Evolutionary conservation across 2,797 vertebrate genomes (phyloP).

Genomic region (Sardinella longiceps): DNA sequence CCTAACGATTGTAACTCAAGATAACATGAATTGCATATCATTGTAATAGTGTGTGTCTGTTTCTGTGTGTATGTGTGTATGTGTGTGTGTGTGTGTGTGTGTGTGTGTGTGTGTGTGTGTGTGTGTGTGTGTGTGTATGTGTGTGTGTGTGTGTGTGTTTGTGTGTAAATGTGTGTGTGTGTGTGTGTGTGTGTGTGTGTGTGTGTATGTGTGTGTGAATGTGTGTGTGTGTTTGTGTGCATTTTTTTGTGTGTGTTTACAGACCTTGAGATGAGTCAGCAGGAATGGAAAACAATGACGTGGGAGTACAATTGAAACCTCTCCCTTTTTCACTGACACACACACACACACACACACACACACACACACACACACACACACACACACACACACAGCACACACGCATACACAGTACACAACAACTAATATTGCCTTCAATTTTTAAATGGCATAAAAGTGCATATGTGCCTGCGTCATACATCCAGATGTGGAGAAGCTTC

Average conservation of each 20-base stretch:
- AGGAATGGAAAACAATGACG: neutral
- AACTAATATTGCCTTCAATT: neutral
- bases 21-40: neutral
- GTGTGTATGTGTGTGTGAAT: too few relatives aligned
- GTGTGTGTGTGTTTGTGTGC: too few relatives aligned
- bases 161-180: too few relatives aligned
- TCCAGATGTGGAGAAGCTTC: neutral
- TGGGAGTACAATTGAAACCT: neutral
- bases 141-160: conserved; percentile 19
- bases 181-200: too few relatives aligned
- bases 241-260: neutral
- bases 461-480: neutral
- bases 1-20: neutral
- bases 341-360: neutral
- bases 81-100: too few relatives aligned
- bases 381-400: neutral
- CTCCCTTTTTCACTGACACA: neutral
- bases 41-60: neutral
- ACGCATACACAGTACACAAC: neutral
- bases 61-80: neutral
- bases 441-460: neutral
- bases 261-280: conserved; percentile 1
- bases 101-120: too few relatives aligned
- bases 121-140: neutral
- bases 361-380: conserved; percentile 4